Evolutionary conservation across 1,140 invertebrate species (phyloP).

Genomic region (Gryllus bimaculatus): DNA sequence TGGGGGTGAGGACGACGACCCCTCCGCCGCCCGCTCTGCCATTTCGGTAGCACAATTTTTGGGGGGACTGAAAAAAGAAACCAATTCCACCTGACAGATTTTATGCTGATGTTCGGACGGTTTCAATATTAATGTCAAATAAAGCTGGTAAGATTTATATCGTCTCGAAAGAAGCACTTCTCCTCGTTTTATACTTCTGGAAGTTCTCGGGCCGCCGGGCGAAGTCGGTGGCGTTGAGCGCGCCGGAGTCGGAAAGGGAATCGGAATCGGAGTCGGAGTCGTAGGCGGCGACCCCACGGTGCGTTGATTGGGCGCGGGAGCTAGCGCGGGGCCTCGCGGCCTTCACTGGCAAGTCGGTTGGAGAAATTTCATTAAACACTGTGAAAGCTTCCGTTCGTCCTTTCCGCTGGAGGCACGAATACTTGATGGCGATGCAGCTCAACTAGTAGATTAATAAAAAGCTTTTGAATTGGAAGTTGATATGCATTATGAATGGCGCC

Average conservation of each 20-base stretch:
- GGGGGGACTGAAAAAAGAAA: neutral
- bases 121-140: constrained; percentile 2
- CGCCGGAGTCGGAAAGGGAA: too few relatives aligned
- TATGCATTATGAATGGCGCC: neutral
- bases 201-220: too few relatives aligned
- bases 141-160: constrained; percentile 1
- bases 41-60: neutral
- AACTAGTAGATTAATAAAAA: neutral
- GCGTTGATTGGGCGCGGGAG: neutral
- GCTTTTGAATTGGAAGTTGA: neutral
- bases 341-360: neutral
- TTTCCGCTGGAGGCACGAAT: neutral
- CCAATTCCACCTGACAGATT: constrained; percentile 1
- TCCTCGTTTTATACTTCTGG: too few relatives aligned
- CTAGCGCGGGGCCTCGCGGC: neutral
- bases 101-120: neutral
- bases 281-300: neutral
- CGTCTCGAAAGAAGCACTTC: neutral
- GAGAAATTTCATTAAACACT: constrained; percentile 5
- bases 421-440: neutral
- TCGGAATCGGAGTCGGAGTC: neutral
- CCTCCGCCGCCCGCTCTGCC: neutral
- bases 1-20: neutral
- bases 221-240: too few relatives aligned
- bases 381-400: neutral